phyloP scores from a whole-genome alignment of 2,888 invertebrate genomes.

The Drosophila peninsularis region DNA sequence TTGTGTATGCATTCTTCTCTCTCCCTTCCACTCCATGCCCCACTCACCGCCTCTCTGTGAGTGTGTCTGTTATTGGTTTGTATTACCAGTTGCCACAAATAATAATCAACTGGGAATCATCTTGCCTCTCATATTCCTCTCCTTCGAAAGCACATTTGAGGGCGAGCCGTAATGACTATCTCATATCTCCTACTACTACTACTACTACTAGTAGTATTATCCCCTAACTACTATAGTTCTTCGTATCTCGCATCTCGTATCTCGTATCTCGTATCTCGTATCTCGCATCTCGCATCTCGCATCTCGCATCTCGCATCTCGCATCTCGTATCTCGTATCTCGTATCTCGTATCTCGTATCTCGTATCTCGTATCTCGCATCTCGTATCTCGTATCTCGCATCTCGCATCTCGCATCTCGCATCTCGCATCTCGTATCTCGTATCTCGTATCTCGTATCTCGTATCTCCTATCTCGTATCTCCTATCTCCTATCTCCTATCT shows the following conservation, averaged over 20 bases:
- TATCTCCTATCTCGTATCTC: not conserved
- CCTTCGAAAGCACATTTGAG: not conserved
- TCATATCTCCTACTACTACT: too few relatives aligned
- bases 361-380: not conserved
- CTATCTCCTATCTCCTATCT: not conserved
- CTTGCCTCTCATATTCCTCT: not conserved
- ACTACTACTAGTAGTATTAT: too few relatives aligned
- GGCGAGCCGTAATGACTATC: not conserved
- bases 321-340: not conserved
- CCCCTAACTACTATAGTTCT: not conserved
- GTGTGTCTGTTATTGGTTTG: slow-evolving; percentile 17
- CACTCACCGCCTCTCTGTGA: not conserved
- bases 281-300: not conserved
- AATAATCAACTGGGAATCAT: slow-evolving; percentile 21
- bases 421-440: not conserved
- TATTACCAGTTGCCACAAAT: slow-evolving; percentile 31
- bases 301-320: not conserved
- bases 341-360: not conserved
- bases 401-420: not conserved
- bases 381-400: not conserved
- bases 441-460: not conserved
- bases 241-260: not conserved
- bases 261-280: not conserved
- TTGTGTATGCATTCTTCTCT: not conserved
- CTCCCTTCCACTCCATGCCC: not conserved